phyloP scores from a whole-genome alignment of 92 coral and sea anemone species.

The Phenganax marumi region DNA sequence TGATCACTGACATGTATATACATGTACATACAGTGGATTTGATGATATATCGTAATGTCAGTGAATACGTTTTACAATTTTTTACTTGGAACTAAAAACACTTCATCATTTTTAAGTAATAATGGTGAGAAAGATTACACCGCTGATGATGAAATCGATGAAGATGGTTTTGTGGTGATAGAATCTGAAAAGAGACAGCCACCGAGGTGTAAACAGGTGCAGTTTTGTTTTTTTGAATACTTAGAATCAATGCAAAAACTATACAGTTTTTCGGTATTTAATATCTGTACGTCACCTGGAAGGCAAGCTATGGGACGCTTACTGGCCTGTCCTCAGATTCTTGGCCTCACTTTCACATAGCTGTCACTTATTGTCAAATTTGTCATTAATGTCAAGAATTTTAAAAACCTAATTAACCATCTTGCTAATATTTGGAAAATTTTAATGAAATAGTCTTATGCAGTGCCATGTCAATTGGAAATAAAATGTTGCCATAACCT shows the following conservation, averaged over 20 bases:
- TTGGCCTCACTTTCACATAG: too few species aligned
- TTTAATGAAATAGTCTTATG: too few species aligned
- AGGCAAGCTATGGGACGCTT: too few species aligned
- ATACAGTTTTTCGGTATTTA: background rate
- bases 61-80: conserved; percentile 15
- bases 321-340: too few species aligned
- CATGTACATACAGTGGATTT: background rate
- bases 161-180: conserved; percentile 68
- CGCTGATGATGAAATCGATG: conserved; percentile 54
- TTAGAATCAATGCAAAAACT: background rate
- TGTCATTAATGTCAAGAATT: too few species aligned
- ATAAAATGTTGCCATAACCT: too few species aligned
- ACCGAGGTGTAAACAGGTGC: conserved; percentile 10
- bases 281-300: too few species aligned
- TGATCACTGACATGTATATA: background rate
- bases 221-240: too few species aligned
- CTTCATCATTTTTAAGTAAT: background rate
- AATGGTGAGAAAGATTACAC: conserved; percentile 1
- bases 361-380: too few species aligned
- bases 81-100: background rate
- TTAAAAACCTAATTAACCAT: too few species aligned
- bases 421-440: too few species aligned
- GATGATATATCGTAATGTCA: background rate
- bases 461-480: too few species aligned
- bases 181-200: conserved; percentile 35